These are phyloP conservation scores for Schizopygopsis malacanthus DNA, from an alignment of 2,797 vertebrate species.

Conservation along the genomic window DNA sequence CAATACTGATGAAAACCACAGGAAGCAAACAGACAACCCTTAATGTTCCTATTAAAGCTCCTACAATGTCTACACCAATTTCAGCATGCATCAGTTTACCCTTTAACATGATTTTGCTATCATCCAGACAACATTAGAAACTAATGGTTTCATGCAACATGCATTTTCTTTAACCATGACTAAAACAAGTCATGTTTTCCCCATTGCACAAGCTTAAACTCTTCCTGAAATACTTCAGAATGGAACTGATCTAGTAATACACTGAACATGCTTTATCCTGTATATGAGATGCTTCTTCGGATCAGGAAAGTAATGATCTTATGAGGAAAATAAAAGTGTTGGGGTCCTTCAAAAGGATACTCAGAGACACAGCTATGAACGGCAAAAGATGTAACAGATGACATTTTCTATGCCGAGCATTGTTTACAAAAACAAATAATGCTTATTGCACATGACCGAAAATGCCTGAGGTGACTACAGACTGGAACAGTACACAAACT, in stretches of 20 bases:
- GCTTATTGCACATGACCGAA: neutral
- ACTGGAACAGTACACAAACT: neutral
- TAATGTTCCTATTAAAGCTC: neutral
- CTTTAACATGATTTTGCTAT: too few species aligned
- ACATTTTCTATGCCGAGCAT: neutral
- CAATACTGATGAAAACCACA: conserved; percentile 33
- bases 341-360: neutral
- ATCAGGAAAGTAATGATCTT: neutral
- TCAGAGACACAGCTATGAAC: too few species aligned
- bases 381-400: neutral
- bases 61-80: neutral
- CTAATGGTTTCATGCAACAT: too few species aligned
- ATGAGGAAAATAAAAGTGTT: too few species aligned
- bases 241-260: neutral
- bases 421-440: neutral
- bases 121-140: neutral
- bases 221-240: neutral
- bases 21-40: neutral
- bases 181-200: neutral
- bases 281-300: neutral
- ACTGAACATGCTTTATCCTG: neutral
- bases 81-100: neutral
- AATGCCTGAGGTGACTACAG: neutral
- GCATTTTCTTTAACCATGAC: neutral
- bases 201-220: neutral